Conservation (phyloP, 1,140 invertebrate genomes). For the Anastatus disparis region DNA sequence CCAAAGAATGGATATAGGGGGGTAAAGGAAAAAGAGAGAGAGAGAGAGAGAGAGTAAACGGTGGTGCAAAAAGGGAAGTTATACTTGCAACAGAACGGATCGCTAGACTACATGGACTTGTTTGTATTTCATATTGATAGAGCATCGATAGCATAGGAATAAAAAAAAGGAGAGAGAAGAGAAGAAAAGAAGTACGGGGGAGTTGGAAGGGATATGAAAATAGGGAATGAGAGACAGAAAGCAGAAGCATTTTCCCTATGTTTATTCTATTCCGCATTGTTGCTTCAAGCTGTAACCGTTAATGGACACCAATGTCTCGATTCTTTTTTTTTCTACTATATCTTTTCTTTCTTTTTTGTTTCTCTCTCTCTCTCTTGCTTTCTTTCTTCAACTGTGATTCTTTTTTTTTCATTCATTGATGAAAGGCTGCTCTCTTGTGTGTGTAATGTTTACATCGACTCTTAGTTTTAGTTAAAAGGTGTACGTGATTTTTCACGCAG, state of each 20-base stretch:
- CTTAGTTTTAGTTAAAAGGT: slow-evolving; percentile 11
- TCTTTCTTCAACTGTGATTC: neutral
- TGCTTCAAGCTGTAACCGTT: slow-evolving; percentile 57
- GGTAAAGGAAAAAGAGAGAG: too few species aligned
- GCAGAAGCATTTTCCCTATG: slow-evolving; percentile 50
- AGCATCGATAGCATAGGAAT: slow-evolving; percentile 67
- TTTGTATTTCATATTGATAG: slow-evolving; percentile 68
- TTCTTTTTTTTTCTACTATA: too few species aligned
- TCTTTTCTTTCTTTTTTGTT: too few species aligned
- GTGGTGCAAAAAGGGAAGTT: neutral
- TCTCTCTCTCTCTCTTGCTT: too few species aligned
- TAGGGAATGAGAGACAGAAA: slow-evolving; percentile 26
- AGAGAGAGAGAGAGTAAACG: too few species aligned
- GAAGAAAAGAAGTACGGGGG: too few species aligned
- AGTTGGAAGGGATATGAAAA: too few species aligned
- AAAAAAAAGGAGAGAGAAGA: too few species aligned
- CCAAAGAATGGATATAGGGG: too few species aligned
- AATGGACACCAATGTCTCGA: slow-evolving; percentile 46
- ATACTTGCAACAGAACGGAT: slow-evolving; percentile 23
- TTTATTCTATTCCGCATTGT: slow-evolving; percentile 63
- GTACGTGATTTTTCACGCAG: slow-evolving; percentile 48
- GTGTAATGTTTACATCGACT: too few species aligned
- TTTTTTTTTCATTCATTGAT: slow-evolving; percentile 34
- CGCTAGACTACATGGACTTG: slow-evolving; percentile 50
- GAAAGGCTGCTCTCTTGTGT: too few species aligned